phyloP scores from a whole-genome alignment of 2,888 invertebrate species.

The Archips xylosteana region DNA sequence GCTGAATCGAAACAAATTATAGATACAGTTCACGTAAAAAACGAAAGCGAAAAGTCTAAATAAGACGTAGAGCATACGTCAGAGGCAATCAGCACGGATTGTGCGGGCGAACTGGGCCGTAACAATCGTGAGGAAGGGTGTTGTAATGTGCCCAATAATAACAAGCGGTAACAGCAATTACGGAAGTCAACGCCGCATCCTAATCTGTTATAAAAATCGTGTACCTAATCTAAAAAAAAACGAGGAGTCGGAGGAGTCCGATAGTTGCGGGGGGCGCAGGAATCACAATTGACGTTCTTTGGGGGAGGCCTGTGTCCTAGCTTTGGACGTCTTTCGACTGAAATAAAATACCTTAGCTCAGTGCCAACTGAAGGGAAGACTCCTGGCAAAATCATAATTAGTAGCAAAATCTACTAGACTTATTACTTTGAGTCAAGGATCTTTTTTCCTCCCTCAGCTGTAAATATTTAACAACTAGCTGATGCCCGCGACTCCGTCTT shows the following conservation, averaged over 20 bases:
- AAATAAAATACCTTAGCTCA: too few relatives aligned
- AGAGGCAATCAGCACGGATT: constrained; percentile 47
- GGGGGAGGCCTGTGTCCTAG: too few relatives aligned
- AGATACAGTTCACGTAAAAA: constrained; percentile 45
- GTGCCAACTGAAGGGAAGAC: too few relatives aligned
- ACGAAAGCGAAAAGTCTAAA: constrained; percentile 52
- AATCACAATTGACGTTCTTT: too few relatives aligned
- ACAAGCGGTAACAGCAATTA: constrained; percentile 34
- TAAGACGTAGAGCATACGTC: constrained; percentile 36
- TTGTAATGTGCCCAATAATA: constrained; percentile 51
- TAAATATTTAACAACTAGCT: too few relatives aligned
- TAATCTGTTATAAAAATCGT: background rate
- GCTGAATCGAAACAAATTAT: constrained; percentile 37
- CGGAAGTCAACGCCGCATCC: constrained; percentile 4
- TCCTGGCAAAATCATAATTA: too few relatives aligned
- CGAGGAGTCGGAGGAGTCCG: background rate
- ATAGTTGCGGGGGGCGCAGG: too few relatives aligned
- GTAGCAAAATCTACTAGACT: too few relatives aligned
- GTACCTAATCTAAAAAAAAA: background rate
- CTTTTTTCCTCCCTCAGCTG: too few relatives aligned
- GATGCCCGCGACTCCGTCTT: too few relatives aligned
- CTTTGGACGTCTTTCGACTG: too few relatives aligned
- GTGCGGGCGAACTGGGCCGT: constrained; percentile 61
- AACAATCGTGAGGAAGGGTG: constrained; percentile 63
- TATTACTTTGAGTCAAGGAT: too few relatives aligned